phyloP scores from a whole-genome alignment of 2,797 vertebrate genomes.

The Cygnus olor region DNA sequence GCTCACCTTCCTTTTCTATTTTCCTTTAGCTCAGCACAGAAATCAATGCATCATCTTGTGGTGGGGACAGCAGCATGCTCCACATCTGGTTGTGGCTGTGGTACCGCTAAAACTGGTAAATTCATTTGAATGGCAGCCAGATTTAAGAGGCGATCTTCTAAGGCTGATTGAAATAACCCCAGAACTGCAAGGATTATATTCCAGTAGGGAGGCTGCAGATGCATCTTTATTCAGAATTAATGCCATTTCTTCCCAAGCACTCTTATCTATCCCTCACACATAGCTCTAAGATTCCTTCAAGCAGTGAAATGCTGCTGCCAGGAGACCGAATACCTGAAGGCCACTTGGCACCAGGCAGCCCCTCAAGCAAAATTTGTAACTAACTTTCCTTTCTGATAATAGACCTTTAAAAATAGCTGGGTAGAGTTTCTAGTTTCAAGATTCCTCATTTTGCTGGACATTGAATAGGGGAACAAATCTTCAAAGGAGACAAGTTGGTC shows the following conservation, averaged over 20 bases:
- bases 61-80: background rate
- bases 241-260: constrained; percentile 30
- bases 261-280: constrained; percentile 65
- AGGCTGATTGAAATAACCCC: constrained; percentile 57
- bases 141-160: constrained; percentile 13
- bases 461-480: background rate
- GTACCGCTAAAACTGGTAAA: background rate
- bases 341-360: constrained; percentile 4
- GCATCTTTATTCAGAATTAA: constrained; percentile 45
- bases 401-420: background rate
- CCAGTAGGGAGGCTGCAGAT: constrained; percentile 27
- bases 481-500: background rate
- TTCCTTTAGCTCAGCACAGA: background rate
- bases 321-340: background rate
- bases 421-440: background rate
- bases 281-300: constrained; percentile 36
- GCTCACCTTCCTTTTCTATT: background rate
- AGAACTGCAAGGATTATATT: constrained; percentile 47
- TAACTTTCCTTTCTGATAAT: background rate
- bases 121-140: constrained; percentile 2
- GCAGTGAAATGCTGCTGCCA: constrained; percentile 27
- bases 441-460: background rate
- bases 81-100: background rate
- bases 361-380: constrained; percentile 8
- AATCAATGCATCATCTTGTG: background rate